Evolutionary conservation across 2,797 vertebrate species (phyloP).

Genomic region (Cryptoprocta ferox): DNA sequence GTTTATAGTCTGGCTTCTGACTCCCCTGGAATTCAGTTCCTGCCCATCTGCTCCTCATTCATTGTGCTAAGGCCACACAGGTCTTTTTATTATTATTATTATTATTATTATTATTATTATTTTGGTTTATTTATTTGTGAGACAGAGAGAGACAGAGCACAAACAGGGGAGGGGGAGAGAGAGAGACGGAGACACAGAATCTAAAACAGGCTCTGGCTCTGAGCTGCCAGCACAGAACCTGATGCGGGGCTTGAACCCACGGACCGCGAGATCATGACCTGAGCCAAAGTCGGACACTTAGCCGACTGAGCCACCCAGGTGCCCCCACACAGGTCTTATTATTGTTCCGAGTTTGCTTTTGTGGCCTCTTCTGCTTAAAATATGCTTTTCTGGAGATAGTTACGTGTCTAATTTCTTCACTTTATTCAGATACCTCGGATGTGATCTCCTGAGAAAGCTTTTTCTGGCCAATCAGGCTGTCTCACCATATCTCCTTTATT

Average conservation of each 20-base stretch:
- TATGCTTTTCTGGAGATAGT: background rate
- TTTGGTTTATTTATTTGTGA: too few relatives aligned
- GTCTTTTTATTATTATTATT: fast-evolving
- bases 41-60: background rate
- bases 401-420: background rate
- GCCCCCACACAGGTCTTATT: too few relatives aligned
- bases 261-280: too few relatives aligned
- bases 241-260: too few relatives aligned
- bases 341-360: background rate
- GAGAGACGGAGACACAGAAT: too few relatives aligned
- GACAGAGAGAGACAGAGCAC: too few relatives aligned
- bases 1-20: background rate
- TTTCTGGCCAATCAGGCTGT: background rate
- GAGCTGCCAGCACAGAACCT: too few relatives aligned
- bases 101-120: too few relatives aligned
- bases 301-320: too few relatives aligned
- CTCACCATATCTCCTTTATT: background rate
- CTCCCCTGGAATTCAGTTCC: background rate
- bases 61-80: background rate
- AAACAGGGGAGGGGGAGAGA: too few relatives aligned
- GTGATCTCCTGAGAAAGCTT: background rate
- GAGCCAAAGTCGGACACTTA: too few relatives aligned
- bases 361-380: background rate
- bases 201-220: too few relatives aligned
- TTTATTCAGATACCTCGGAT: background rate